phyloP scores from a whole-genome alignment of 2,113 vertebrate species.

The Erythrolamprus reginae region DNA sequence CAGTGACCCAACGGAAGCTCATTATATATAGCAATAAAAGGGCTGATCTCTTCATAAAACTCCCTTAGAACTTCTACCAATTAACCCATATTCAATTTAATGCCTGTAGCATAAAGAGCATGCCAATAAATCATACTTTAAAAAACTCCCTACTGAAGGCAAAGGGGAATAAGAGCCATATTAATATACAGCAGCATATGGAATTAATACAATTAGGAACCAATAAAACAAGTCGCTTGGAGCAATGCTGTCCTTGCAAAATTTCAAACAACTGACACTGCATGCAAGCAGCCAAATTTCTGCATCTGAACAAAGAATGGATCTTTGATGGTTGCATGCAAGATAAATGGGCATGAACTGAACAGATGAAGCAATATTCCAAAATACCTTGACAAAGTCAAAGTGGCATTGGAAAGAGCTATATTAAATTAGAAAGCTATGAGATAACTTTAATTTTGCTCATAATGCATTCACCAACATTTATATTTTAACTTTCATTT shows the following conservation, averaged over 20 bases:
- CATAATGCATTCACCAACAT: neutral
- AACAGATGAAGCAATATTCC: neutral
- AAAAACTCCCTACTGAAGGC: neutral
- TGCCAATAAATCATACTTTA: slow-evolving; percentile 18
- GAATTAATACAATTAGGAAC: slow-evolving; percentile 24
- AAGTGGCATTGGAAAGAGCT: neutral
- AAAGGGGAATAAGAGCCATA: slow-evolving; percentile 6
- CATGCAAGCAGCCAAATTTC: neutral
- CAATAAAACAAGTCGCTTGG: slow-evolving; percentile 13
- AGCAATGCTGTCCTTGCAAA: slow-evolving; percentile 20
- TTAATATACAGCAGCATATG: slow-evolving; percentile 29
- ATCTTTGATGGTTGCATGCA: neutral
- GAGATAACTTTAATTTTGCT: neutral
- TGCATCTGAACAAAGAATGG: neutral
- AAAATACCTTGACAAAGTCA: neutral
- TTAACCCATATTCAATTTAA: slow-evolving; percentile 26
- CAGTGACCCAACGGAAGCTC: slow-evolving; percentile 23
- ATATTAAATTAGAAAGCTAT: neutral
- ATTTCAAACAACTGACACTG: slow-evolving; percentile 8
- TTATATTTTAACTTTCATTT: neutral
- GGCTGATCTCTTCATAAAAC: slow-evolving; percentile 22
- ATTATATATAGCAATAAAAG: slow-evolving; percentile 25
- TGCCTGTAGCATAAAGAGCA: slow-evolving; percentile 13
- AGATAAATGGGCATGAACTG: neutral
- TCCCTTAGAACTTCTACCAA: slow-evolving; percentile 19